A percentile compares a stretch with the other conserved stretches of the same genome.
These are phyloP conservation scores for Cygnus olor DNA, from an alignment of 2,797 vertebrate species.

Conservation along the genomic window DNA sequence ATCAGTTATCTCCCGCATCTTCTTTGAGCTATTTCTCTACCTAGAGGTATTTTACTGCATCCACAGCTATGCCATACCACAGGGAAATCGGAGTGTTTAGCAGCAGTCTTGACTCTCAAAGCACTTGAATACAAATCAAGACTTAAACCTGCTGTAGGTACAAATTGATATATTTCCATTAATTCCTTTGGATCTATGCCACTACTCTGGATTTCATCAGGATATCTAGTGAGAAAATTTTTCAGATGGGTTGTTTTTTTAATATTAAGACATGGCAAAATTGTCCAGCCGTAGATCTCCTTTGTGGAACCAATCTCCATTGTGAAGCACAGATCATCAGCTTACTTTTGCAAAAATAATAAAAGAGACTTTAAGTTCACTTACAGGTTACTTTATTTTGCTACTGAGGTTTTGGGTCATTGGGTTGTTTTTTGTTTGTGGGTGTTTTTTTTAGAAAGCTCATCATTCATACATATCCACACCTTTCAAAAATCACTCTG, in stretches of 20 bases:
- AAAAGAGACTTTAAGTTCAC: slow-evolving; percentile 39
- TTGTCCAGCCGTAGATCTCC: background rate
- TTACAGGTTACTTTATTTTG: slow-evolving; percentile 1
- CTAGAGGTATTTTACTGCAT: background rate
- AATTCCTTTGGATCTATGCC: slow-evolving; percentile 23
- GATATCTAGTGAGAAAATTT: background rate
- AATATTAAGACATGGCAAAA: slow-evolving; percentile 1
- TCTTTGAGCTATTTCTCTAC: background rate
- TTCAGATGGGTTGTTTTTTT: slow-evolving; percentile 9
- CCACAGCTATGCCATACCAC: background rate
- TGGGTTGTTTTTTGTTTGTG: slow-evolving; percentile 12
- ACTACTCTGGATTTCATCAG: slow-evolving; percentile 47
- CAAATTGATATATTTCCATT: slow-evolving; percentile 27
- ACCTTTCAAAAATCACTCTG: slow-evolving; percentile 49
- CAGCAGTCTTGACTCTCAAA: background rate
- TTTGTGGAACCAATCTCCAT: slow-evolving; percentile 7
- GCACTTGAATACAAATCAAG: background rate
- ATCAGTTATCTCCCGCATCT: background rate
- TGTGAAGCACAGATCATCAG: slow-evolving; percentile 20
- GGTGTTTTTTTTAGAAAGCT: slow-evolving; percentile 40
- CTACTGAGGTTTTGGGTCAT: slow-evolving; percentile 26
- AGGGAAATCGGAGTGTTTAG: background rate
- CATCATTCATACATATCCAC: slow-evolving; percentile 35
- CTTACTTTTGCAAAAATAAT: slow-evolving; percentile 45
- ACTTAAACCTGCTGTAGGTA: slow-evolving; percentile 49